Base-by-base conservation (phyloP, 2,797 vertebrate genomes). In the Psittacula echo region DNA sequence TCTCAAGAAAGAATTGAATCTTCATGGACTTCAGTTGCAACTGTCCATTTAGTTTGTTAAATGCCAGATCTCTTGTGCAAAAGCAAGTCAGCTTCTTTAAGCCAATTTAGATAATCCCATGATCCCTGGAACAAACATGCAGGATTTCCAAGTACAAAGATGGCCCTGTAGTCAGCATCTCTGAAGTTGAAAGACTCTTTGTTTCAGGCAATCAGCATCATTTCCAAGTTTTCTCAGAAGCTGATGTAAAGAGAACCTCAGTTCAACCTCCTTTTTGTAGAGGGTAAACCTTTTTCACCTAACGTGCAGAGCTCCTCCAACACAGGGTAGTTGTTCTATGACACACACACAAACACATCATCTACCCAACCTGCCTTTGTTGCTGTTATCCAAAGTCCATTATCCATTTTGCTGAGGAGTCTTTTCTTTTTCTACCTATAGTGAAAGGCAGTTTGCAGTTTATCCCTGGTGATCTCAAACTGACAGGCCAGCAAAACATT, bases 391-490 rank as follows among this genome's bases (percentile, higher is more conserved):
- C 50, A 64, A 86, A 94, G 85, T 45, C 87, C n/a, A 13, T 70
- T 92, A 58, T 21, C 68, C 32, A 1, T n/a, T 95, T 87, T 90
- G 94, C 95, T 93, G 94, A 89, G 83, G 66, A 44, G 41, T 61
- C 77, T 21, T 51, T 89, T 85, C 89, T 94, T 76, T 70, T 47
- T 67, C 64, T 70, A 10, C 32, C n/a, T 11, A 34, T 45, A 47
- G 91, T 83, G 85, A 96, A 96, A 96, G 95, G 86, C 91, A 60
- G 76, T 80, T 93, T 95, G 97, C 91, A 93, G 96, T 92, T 61
- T 9, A 19, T 91, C 88, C 44, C 21, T 32, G 41, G 90, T 32
- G 85, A 96, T 83, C 82, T 95, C 94, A 91, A 77, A 65, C 95
- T 78, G 93, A 85, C 20, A 45, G 66, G 79, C 93, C 78, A 93